Percentiles rank a stretch among this genome's conserved stretches.
Evolutionary conservation across 1,140 invertebrate species (phyloP).

Genomic region (Andricus grossulariae): DNA sequence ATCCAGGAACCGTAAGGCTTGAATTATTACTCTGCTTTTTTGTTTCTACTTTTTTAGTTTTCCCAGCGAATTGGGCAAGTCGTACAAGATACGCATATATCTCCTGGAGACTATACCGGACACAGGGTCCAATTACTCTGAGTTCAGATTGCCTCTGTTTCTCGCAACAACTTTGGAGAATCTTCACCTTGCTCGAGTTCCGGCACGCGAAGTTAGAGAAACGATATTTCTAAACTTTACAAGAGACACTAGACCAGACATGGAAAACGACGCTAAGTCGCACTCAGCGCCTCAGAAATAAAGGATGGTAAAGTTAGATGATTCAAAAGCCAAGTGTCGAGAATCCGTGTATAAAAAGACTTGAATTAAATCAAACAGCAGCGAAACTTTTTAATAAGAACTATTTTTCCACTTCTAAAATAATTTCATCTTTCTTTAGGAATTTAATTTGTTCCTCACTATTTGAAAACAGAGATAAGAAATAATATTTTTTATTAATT

Average conservation of each 20-base stretch:
- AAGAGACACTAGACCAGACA: conserved; percentile 17
- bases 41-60: background rate
- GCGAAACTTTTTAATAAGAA: conserved; percentile 8
- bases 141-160: conserved; percentile 21
- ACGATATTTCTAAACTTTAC: conserved; percentile 26
- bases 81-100: background rate
- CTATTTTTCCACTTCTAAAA: background rate
- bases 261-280: conserved; percentile 27
- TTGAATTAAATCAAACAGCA: conserved; percentile 11
- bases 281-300: conserved; percentile 11
- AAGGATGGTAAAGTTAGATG: conserved; percentile 15
- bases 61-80: background rate
- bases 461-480: too few relatives aligned
- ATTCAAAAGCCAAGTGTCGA: conserved; percentile 23
- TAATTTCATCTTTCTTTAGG: background rate
- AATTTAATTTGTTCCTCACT: background rate
- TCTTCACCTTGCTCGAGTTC: conserved; percentile 16
- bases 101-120: background rate
- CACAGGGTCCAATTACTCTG: conserved; percentile 14
- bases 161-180: conserved; percentile 13
- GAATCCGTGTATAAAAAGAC: background rate
- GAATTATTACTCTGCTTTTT: too few relatives aligned
- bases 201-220: conserved; percentile 21
- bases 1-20: too few relatives aligned
- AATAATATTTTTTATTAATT: too few relatives aligned